phyloP scores from a whole-genome alignment of 2,888 invertebrate genomes.

The Argynnis bischoffii region DNA sequence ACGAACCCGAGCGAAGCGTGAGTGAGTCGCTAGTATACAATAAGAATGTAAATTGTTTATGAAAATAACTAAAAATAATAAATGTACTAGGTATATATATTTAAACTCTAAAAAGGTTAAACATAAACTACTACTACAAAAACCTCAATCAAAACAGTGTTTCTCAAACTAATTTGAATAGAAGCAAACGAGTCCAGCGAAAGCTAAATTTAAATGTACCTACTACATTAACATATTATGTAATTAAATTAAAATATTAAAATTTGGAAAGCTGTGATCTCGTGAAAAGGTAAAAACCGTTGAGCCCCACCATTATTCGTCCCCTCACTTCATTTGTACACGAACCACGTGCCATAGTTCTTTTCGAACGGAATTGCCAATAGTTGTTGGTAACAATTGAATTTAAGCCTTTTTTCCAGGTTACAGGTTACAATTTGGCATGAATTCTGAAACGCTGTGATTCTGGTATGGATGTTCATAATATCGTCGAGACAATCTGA shows the following conservation, averaged over 20 bases:
- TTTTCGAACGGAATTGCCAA: constrained; percentile 79
- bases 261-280: constrained; percentile 37
- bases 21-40: too few species aligned
- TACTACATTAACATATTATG: constrained; percentile 15
- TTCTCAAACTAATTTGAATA: constrained; percentile 8
- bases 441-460: constrained; percentile 54
- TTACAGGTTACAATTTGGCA: constrained; percentile 69
- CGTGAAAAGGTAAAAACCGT: constrained; percentile 60
- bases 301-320: constrained; percentile 54
- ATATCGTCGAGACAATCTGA: constrained; percentile 17
- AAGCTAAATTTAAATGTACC: constrained; percentile 6
- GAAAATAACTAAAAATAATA: too few species aligned
- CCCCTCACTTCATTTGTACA: constrained; percentile 54
- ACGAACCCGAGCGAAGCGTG: too few species aligned
- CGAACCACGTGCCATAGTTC: constrained; percentile 76
- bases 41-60: too few species aligned
- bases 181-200: constrained; percentile 13
- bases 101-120: neutral
- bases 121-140: constrained; percentile 3
- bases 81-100: too few species aligned
- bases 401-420: constrained; percentile 69
- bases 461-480: constrained; percentile 50
- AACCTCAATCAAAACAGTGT: neutral
- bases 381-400: constrained; percentile 66
- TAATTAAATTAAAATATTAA: constrained; percentile 41